Evolutionary conservation across 2,888 invertebrate genomes (phyloP).

Genomic region (Sinopyrophorus schimmeli): DNA sequence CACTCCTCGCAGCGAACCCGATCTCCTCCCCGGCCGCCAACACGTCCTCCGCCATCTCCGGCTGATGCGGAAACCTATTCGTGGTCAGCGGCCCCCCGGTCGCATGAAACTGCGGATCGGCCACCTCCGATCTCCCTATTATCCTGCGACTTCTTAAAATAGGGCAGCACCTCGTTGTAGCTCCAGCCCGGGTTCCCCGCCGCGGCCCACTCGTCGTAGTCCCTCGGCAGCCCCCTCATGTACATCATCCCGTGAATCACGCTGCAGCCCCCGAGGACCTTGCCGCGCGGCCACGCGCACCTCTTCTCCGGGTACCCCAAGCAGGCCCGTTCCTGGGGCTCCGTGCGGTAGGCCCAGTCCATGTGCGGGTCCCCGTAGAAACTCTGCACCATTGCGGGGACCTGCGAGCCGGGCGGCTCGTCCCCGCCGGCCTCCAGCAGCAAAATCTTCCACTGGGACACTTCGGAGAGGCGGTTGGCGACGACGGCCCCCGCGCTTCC

Average conservation of each 20-base stretch:
- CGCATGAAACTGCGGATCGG: slow-evolving; percentile 64
- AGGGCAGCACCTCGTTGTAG: slow-evolving; percentile 76
- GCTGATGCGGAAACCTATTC: slow-evolving; percentile 67
- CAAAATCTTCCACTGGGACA: slow-evolving; percentile 68
- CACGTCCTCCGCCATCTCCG: slow-evolving; percentile 64
- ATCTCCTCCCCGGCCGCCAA: slow-evolving; percentile 64
- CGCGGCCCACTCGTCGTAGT: slow-evolving; percentile 76
- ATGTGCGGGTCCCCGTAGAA: slow-evolving; percentile 65
- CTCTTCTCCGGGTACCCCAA: slow-evolving; percentile 59
- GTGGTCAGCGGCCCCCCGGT: slow-evolving; percentile 66
- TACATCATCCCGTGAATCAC: slow-evolving; percentile 86
- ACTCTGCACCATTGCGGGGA: slow-evolving; percentile 71
- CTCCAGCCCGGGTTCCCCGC: slow-evolving; percentile 77
- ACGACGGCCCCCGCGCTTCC: slow-evolving; percentile 69
- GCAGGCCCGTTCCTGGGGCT: slow-evolving; percentile 66
- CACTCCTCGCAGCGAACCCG: slow-evolving; percentile 65
- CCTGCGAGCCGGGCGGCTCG: slow-evolving; percentile 65
- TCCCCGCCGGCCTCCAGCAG: slow-evolving; percentile 73
- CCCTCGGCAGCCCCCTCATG: slow-evolving; percentile 72
- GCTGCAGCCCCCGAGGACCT: slow-evolving; percentile 70
- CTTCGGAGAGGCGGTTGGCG: slow-evolving; percentile 67
- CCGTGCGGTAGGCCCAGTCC: slow-evolving; percentile 71
- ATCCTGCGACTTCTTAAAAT: slow-evolving; percentile 70
- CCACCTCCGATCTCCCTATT: slow-evolving; percentile 65
- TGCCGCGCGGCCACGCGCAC: slow-evolving; percentile 72